These are phyloP conservation scores for Pleuronectes platessa DNA, from an alignment of 2,113 vertebrate genomes.

Conservation along the genomic window DNA sequence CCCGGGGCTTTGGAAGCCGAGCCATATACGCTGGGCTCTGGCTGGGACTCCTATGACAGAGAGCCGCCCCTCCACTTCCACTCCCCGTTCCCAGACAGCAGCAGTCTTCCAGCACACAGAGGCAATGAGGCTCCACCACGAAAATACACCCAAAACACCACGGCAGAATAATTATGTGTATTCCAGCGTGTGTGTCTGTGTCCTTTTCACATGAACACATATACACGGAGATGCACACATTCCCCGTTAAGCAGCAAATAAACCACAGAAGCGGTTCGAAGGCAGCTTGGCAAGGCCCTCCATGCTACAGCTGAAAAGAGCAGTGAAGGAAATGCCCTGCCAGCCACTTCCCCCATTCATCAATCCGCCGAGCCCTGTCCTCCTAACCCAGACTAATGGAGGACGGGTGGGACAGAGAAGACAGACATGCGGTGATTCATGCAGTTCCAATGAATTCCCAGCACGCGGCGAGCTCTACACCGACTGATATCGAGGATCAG, in stretches of 20 bases:
- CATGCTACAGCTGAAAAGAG: conserved; percentile 57
- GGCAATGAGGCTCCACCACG: conserved; percentile 17
- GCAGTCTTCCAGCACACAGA: conserved; percentile 23
- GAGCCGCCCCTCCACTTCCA: conserved; percentile 30
- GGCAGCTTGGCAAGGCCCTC: conserved; percentile 58
- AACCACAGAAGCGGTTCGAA: conserved; percentile 55
- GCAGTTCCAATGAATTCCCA: conserved; percentile 39
- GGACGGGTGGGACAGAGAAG: conserved; percentile 54
- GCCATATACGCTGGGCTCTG: conserved; percentile 35
- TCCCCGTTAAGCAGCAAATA: conserved; percentile 35
- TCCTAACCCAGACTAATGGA: conserved; percentile 56
- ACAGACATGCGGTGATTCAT: conserved; percentile 56
- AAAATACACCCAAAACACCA: conserved; percentile 49
- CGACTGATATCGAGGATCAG: conserved; percentile 24
- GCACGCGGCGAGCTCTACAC: background rate
- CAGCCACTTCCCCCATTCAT: conserved; percentile 71
- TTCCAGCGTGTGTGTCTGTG: background rate
- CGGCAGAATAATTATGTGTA: conserved; percentile 32
- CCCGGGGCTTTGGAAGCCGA: conserved; percentile 34
- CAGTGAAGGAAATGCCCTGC: conserved; percentile 68
- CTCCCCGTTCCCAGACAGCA: conserved; percentile 33
- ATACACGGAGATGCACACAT: conserved; percentile 12
- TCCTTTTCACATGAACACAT: conserved; percentile 6
- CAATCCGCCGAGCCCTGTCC: conserved; percentile 63
- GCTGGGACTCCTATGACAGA: conserved; percentile 42